phyloP scores from a whole-genome alignment of 2,888 invertebrate genomes.

The Nysson spinosus region DNA sequence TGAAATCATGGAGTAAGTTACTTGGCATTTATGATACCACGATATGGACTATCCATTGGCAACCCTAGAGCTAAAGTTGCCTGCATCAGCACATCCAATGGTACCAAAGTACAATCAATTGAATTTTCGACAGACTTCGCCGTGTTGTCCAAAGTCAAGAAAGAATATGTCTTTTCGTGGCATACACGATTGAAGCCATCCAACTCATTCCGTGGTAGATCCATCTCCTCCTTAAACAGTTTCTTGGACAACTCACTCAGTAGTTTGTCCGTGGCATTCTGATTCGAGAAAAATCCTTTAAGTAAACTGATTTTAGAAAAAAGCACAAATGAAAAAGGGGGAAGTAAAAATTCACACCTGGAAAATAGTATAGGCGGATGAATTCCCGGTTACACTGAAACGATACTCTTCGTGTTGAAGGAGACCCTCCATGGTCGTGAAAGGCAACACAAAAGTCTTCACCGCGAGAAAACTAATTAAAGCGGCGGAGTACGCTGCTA shows the following conservation, averaged over 20 bases:
- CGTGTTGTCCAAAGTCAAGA: constrained; percentile 71
- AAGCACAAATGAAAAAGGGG: neutral
- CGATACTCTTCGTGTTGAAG: constrained; percentile 69
- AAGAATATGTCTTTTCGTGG: constrained; percentile 68
- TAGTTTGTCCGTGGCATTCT: constrained; percentile 69
- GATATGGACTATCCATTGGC: constrained; percentile 65
- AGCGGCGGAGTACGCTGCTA: constrained; percentile 74
- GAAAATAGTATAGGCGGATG: constrained; percentile 71
- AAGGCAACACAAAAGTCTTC: constrained; percentile 72
- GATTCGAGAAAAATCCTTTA: neutral
- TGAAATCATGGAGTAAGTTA: constrained; percentile 45
- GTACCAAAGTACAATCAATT: constrained; percentile 68
- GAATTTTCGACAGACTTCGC: constrained; percentile 63
- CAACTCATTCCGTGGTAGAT: constrained; percentile 67
- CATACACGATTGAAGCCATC: constrained; percentile 71
- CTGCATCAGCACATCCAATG: constrained; percentile 71
- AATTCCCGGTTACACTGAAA: constrained; percentile 68
- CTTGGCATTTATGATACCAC: constrained; percentile 72
- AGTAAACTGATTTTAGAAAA: too few relatives aligned
- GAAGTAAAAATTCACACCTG: too few relatives aligned
- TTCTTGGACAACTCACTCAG: constrained; percentile 65
- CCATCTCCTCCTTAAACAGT: constrained; percentile 53
- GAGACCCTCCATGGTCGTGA: constrained; percentile 74
- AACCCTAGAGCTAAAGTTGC: constrained; percentile 72
- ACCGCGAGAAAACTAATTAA: constrained; percentile 72